Base-by-base conservation (phyloP, 2,888 invertebrate species). In the Nomada ruficornis region DNA sequence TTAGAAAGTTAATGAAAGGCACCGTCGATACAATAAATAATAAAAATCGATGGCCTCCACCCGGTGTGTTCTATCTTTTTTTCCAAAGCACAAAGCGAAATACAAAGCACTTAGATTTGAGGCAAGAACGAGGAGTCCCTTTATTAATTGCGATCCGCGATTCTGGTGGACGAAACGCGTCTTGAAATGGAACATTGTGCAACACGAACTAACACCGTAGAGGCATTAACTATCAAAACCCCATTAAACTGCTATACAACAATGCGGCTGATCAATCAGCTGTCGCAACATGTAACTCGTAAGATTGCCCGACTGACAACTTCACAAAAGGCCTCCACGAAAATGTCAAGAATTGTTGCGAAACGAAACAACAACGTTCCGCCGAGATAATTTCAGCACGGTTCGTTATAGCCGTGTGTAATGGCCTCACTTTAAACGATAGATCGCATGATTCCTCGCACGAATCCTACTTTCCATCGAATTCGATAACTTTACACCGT, bases 341-440 rank as follows among this genome's bases (percentile, higher is more conserved):
- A 89, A 91, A 91, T 91, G 90, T 90, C 89, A 89, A 86, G 79
- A 85, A 87, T 84, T 62, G 76, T 86, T 86, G 85, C 82, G 86
- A 86, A 86, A 86, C 75, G 69, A 64, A 76, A 82, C 77, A 77
- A 79, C 84, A 63, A 55, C 65, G 52, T 26, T 20, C 80, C 74
- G 54, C 50, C 23, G 26, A 62, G 47, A 81, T 82, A 71, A 81
- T 81, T 81, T n/a, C 59, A 50, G 13, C 18, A 36, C 26, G 63
- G 36, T 36, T 26, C 62, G 75, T 77, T 74, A 60, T 68, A 68
- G 57, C 42, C 20, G 29, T n/a, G 42, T 44, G 44, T 44, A 57
- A 70, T 62, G 54, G 55, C 47, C 68, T 52, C 59, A 50, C 50
- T 57, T 80, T 26, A 47, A 57, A 64, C 50, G 55, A 63, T 55